A percentile compares a stretch with the other conserved stretches of the same genome.
Conservation (phyloP, 2,113 vertebrate genomes). For the Otus sunia region DNA sequence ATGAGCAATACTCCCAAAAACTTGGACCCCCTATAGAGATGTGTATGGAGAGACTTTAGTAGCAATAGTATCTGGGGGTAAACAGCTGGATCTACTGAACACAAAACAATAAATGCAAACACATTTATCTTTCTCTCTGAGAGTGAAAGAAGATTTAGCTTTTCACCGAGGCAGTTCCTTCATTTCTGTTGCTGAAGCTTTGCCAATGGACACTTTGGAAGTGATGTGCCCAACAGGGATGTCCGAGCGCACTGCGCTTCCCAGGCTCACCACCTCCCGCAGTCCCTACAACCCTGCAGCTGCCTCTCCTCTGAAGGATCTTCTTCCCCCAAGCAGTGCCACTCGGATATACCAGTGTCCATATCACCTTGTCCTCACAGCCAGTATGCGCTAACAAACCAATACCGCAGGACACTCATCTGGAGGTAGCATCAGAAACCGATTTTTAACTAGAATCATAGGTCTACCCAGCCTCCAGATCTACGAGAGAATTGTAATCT, state of each 20-base stretch:
- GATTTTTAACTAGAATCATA: neutral
- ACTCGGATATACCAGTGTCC: neutral
- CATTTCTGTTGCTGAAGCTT: neutral
- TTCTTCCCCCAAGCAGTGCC: neutral
- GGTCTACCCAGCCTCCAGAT: neutral
- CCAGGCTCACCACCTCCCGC: fast-evolving
- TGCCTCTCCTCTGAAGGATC: neutral
- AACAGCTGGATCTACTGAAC: neutral
- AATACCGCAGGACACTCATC: neutral
- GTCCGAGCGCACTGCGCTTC: neutral
- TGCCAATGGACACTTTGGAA: neutral
- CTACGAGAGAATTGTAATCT: neutral
- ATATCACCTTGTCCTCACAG: neutral
- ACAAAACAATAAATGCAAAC: neutral
- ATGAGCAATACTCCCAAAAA: neutral
- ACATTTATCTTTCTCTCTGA: neutral
- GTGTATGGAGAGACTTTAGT: neutral
- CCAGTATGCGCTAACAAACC: neutral
- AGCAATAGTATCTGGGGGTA: neutral
- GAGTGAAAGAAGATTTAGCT: neutral
- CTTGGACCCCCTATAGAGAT: neutral
- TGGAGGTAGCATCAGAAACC: neutral
- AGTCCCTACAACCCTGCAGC: neutral
- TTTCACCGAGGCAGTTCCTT: neutral
- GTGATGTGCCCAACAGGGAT: fast-evolving